Evolutionary conservation across 2,113 vertebrate species (phyloP).

Genomic region (Elephas maximus): DNA sequence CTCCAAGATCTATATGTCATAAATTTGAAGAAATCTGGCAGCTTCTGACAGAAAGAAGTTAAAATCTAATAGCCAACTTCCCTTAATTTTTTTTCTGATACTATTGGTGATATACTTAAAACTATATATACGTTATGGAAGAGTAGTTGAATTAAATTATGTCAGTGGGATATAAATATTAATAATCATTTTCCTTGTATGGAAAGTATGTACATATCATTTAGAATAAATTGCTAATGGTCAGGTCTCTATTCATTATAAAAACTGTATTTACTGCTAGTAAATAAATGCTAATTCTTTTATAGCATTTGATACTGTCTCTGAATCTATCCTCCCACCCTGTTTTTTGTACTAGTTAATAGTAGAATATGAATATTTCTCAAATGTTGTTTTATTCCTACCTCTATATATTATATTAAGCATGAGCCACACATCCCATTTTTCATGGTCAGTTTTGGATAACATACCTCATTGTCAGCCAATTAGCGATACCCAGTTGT

Average conservation of each 20-base stretch:
- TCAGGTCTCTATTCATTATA: background rate
- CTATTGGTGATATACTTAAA: background rate
- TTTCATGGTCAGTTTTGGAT: background rate
- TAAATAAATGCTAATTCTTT: conserved; percentile 21
- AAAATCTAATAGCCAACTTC: conserved; percentile 73
- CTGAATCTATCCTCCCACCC: background rate
- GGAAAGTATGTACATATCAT: background rate
- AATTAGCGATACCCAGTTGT: background rate
- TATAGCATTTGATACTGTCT: background rate
- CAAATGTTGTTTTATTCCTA: background rate
- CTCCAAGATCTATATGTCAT: conserved; percentile 60
- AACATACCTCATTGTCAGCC: background rate
- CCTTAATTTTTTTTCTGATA: conserved; percentile 7
- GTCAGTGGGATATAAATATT: background rate
- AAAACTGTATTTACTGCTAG: background rate
- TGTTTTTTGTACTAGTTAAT: background rate
- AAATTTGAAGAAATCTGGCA: conserved; percentile 77
- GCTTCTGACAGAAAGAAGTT: conserved; percentile 75
- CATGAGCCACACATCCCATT: background rate
- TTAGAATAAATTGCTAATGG: background rate
- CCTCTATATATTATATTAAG: background rate
- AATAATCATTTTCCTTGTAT: background rate
- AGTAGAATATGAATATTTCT: background rate
- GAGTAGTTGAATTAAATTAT: conserved; percentile 16
- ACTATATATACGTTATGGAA: conserved; percentile 12